Base-by-base conservation (phyloP, 1,140 invertebrate genomes). In the Hestina assimilis region DNA sequence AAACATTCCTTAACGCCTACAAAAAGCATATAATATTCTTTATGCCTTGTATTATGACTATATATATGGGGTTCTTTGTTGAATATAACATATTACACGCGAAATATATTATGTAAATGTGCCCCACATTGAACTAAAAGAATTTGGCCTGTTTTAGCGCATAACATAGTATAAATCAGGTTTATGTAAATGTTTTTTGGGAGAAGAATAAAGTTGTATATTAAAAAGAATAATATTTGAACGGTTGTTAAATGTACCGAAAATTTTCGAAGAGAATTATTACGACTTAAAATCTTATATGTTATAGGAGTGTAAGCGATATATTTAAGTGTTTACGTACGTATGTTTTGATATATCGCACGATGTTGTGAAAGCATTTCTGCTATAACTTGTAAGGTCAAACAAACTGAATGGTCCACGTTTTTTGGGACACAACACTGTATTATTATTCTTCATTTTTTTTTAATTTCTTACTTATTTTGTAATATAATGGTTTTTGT, bases 51-150 rank as follows among this genome's bases (percentile, higher is more conserved):
- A 59, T 59, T 52, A 52, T 41, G 31, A 40, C 12, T 47, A 42
- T 43, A 58, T 33, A 26, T 58, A 59, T 59, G 41, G 38, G 20
- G 11, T 29, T 54, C 41, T 42, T 54, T 46, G 28, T 42, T 46
- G 41, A 54, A 54, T 38, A 54, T 43, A 59, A 70, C 64, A 70
- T 64, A 70, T 70, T 64, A 67, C 68, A 62, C 58, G 42, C 46
- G 58, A 62, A 59, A 70, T 70, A 67, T 70, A 64, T 70, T 67
- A 70, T 63, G 68, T 70, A 60, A 60, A 60, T 70, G 59, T 53
- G 64, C 53, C 59, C 56, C 51, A 41, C 58, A 54, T 60, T 54
- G 51, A 53, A 47, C 58, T 60, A 60, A 54, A 60, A 48, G 52
- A 60, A 46, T 51, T 48, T 47, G 58, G 58, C 51, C 52, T 48